Conservation (phyloP, 2,888 invertebrate species). For the Dinocampus coccinellae region DNA sequence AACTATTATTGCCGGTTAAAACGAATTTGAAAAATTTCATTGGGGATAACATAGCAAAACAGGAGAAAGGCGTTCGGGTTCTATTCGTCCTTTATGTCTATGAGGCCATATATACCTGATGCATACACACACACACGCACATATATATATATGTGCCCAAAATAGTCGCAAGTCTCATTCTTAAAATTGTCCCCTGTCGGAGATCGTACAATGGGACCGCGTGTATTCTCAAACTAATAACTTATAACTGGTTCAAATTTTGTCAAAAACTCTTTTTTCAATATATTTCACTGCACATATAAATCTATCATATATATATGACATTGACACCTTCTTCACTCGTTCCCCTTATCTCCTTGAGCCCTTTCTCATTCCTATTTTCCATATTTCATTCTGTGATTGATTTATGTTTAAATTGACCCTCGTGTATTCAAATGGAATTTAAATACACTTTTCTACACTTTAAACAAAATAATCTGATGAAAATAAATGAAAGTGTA, state of each 20-base stretch:
- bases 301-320: neutral
- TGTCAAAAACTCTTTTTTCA: neutral
- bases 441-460: too few species aligned
- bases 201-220: neutral
- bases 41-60: neutral
- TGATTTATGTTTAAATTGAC: too few species aligned
- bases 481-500: too few species aligned
- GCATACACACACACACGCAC: neutral
- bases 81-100: constrained; percentile 17
- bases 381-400: neutral
- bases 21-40: too few species aligned
- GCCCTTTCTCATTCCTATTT: neutral
- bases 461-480: too few species aligned
- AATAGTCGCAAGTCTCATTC: constrained; percentile 33
- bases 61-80: neutral
- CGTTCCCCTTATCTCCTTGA: too few species aligned
- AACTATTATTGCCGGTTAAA: neutral
- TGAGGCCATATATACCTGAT: constrained; percentile 34
- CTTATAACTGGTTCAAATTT: constrained; percentile 27
- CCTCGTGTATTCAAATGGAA: too few species aligned
- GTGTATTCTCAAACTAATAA: constrained; percentile 41
- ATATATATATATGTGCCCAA: neutral
- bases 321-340: neutral
- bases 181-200: constrained; percentile 1
- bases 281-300: neutral